Evolutionary conservation across 2,888 invertebrate species (phyloP), one percentile per base, ranked within the genome.

Genomic region (Anticlea derivata): DNA sequence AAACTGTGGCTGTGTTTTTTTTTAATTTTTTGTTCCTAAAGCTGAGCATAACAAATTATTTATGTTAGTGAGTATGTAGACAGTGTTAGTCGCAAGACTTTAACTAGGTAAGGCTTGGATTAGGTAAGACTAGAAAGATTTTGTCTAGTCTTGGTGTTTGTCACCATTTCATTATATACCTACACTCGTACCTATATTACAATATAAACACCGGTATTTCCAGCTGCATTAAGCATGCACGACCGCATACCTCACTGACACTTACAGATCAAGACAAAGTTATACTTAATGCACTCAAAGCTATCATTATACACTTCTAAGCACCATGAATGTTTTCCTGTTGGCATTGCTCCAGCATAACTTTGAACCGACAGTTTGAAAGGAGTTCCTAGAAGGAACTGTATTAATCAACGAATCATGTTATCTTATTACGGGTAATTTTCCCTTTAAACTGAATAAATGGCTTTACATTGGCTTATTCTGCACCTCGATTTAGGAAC

Each of bases 291-390:
- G 44, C 47, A 52, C 50, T 35, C 50, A 40, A 55, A 50, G 37
- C 39, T 52, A 39, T 55, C 38, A 61, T 55, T 58, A 58, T 43
- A 57, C 46, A 40, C 40, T 24, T 35, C 22, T 55, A 58, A 53
- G 55, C 50, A 43, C 40, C 41, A 39, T 44, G 12, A 53, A 49
- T 53, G 35, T 69, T 70, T 68, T 70, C 72, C 70, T 67, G 70
- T 71, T 70, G 72, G 70, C 70, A 50, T 46, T 40, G 49, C 47
- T 46, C 55, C 63, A 57, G 55, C 53, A 58, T 51, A 58, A 50
- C 51, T 51, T 63, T 47, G 35, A 54, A 40, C 47, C 40, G 37
- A 37, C 50, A 52, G 52, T 59, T 58, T 60, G 26, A 53, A 44
- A 44, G 33, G 40, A 46, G 31, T 70, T 67, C 67, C 55, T 34